Percentiles rank a stretch among this genome's conserved stretches.
Conservation (phyloP, 1,140 invertebrate genomes). For the Heliconius nattereri region DNA sequence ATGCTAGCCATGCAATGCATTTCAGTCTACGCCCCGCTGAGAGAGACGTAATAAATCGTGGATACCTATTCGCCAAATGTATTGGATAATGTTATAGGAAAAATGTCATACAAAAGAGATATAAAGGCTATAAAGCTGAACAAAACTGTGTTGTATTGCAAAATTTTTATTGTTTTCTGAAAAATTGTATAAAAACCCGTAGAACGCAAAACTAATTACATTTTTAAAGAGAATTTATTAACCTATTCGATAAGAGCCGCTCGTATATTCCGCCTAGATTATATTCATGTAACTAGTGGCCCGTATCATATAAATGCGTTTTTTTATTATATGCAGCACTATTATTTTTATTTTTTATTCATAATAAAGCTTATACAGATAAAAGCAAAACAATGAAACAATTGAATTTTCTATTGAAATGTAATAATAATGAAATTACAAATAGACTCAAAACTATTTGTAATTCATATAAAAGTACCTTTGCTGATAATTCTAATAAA, state of each 20-base stretch:
- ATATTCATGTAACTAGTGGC: not conserved
- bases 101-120: conserved; percentile 24
- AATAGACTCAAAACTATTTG: not conserved
- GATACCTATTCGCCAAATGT: conserved; percentile 35
- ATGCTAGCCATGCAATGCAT: conserved; percentile 63
- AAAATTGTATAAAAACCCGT: not conserved
- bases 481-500: not conserved
- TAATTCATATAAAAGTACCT: not conserved
- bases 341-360: not conserved
- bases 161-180: not conserved
- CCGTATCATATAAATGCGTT: not conserved
- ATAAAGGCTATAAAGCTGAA: conserved; percentile 12
- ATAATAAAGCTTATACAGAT: not conserved
- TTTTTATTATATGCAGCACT: not conserved
- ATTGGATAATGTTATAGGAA: conserved; percentile 32
- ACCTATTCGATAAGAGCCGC: not conserved
- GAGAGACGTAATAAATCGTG: conserved; percentile 64
- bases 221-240: not conserved
- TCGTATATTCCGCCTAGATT: not conserved
- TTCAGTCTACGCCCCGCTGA: conserved; percentile 52
- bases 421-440: not conserved
- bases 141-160: conserved; percentile 1
- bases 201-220: not conserved
- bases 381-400: not conserved
- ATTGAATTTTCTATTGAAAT: not conserved